Conservation (phyloP, 2,888 invertebrate species). For the Dryocosmus kuriphilus region DNA sequence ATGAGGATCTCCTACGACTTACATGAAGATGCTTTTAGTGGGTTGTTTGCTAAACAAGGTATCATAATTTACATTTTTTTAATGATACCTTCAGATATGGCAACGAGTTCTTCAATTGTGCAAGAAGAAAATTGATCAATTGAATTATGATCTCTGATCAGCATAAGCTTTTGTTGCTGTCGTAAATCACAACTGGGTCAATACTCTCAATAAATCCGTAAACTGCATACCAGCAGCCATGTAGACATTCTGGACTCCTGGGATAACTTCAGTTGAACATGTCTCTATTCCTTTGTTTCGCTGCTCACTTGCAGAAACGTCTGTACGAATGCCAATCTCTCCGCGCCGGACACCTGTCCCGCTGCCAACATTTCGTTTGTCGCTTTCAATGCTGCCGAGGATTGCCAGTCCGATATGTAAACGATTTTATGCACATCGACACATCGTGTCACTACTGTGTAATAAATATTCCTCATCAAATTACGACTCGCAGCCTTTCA, state of each 20-base stretch:
- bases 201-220: conserved; percentile 22
- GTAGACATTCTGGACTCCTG: conserved; percentile 22
- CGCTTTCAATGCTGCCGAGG: not conserved
- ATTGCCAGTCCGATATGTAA: conserved; percentile 33
- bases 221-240: not conserved
- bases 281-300: conserved; percentile 2
- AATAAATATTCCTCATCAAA: conserved; percentile 12
- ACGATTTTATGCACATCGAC: conserved; percentile 27
- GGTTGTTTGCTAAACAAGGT: too few relatives aligned
- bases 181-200: too few relatives aligned
- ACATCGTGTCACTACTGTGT: conserved; percentile 7
- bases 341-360: conserved; percentile 28
- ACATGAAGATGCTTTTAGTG: not conserved
- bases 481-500: not conserved
- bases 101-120: too few relatives aligned
- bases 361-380: conserved; percentile 36
- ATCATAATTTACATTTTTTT: not conserved
- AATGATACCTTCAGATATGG: too few relatives aligned
- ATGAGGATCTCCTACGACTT: not conserved
- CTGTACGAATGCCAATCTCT: conserved; percentile 36
- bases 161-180: too few relatives aligned
- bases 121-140: too few relatives aligned
- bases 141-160: too few relatives aligned
- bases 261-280: conserved; percentile 30
- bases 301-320: conserved; percentile 31